Percentiles rank a stretch among this genome's conserved stretches.
Conservation (phyloP, 23 tunicate genomes). For the Halocynthia aurantium region DNA sequence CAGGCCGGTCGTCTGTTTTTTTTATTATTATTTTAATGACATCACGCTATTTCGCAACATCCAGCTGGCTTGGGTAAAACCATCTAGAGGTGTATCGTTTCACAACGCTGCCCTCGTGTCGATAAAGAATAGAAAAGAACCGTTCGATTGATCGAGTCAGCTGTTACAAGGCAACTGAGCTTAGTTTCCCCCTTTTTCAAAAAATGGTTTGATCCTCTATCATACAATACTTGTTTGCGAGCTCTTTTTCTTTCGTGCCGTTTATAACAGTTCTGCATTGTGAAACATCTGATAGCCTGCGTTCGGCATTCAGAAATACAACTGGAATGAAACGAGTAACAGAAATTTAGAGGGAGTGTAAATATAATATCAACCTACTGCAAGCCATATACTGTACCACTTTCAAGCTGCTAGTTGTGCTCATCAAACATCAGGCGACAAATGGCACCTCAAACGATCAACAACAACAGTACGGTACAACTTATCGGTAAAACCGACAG, state of each 20-base stretch:
- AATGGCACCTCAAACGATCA: constrained; percentile 19
- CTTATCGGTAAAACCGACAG: constrained; percentile 10
- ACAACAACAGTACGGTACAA: constrained; percentile 20
- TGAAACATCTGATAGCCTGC: background rate
- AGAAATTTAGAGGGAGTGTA: too few relatives aligned
- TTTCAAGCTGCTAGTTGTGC: too few relatives aligned
- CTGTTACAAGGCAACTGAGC: background rate
- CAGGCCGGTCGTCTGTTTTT: background rate
- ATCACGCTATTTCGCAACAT: constrained; percentile 15
- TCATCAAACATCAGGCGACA: background rate
- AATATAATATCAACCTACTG: too few relatives aligned
- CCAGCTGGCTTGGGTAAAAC: constrained; percentile 5
- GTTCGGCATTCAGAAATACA: background rate
- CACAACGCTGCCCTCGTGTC: background rate
- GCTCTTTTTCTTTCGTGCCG: background rate
- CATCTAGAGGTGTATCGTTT: background rate
- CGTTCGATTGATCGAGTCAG: background rate
- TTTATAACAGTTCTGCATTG: background rate
- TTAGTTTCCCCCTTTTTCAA: background rate
- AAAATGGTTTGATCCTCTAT: background rate
- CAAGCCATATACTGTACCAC: too few relatives aligned
- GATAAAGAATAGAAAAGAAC: background rate
- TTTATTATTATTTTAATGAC: background rate
- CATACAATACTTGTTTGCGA: background rate
- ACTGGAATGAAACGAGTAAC: too few relatives aligned